phyloP scores from a whole-genome alignment of 2,113 vertebrate genomes.

The Stigmatopora argus region DNA sequence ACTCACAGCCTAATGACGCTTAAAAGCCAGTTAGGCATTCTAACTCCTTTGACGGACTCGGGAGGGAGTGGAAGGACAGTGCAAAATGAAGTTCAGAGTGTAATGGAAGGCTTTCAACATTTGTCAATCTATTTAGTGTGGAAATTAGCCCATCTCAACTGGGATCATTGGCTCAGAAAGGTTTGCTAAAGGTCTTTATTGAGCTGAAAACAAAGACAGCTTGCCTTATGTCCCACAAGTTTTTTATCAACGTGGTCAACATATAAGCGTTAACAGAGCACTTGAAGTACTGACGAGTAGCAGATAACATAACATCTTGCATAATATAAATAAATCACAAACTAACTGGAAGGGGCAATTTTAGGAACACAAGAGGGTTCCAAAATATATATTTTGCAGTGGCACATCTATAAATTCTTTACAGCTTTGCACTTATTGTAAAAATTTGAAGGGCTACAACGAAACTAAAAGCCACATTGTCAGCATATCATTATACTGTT shows the following conservation, averaged over 20 bases:
- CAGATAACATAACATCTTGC: too few relatives aligned
- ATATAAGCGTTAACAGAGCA: too few relatives aligned
- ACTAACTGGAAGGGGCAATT: too few relatives aligned
- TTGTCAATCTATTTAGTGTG: constrained; percentile 25
- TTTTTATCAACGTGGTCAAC: background rate
- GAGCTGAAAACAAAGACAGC: background rate
- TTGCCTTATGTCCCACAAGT: background rate
- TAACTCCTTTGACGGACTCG: constrained; percentile 29
- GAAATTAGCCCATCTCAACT: constrained; percentile 31
- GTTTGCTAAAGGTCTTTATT: constrained; percentile 14
- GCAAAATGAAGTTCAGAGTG: constrained; percentile 38
- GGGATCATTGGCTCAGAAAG: background rate
- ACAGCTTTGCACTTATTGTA: too few relatives aligned
- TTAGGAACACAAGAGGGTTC: too few relatives aligned
- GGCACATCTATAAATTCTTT: too few relatives aligned
- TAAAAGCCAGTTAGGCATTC: constrained; percentile 35
- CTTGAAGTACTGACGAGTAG: too few relatives aligned
- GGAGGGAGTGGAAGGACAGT: constrained; percentile 30
- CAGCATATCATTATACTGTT: too few relatives aligned
- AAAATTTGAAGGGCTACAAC: too few relatives aligned
- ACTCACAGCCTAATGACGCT: constrained; percentile 50
- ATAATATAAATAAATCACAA: too few relatives aligned
- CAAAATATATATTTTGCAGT: too few relatives aligned
- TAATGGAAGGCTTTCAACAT: constrained; percentile 38
- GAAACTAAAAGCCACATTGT: too few relatives aligned